Conservation (phyloP, 1,140 invertebrate species). For the Thaumatotibia leucotreta region DNA sequence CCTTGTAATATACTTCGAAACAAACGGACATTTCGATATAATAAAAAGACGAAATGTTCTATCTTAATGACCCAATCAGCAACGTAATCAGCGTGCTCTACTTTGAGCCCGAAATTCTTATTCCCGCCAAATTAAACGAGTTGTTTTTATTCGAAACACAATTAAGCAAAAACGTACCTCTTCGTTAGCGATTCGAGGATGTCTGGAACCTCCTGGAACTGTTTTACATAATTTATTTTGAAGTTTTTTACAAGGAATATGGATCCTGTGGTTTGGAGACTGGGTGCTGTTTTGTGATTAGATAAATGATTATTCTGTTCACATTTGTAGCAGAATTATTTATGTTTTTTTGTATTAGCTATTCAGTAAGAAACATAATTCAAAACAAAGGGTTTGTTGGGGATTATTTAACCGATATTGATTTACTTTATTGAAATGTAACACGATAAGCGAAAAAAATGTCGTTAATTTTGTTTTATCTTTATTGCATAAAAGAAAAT, state of each 20-base stretch:
- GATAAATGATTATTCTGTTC: not conserved
- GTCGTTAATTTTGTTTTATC: too few species aligned
- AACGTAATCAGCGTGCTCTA: not conserved
- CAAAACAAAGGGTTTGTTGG: not conserved
- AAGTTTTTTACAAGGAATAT: not conserved
- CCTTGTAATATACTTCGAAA: too few species aligned
- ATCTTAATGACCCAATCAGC: not conserved
- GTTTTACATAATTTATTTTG: conserved; percentile 27
- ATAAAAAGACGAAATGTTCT: too few species aligned
- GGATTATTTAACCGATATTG: too few species aligned
- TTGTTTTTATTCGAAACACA: conserved; percentile 35
- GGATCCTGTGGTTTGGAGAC: not conserved
- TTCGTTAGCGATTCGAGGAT: conserved; percentile 33
- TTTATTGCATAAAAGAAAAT: too few species aligned
- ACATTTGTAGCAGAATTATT: not conserved
- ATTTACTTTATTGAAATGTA: too few species aligned
- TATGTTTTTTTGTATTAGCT: not conserved
- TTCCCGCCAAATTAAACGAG: conserved; percentile 30
- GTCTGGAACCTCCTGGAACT: conserved; percentile 18
- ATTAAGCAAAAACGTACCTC: conserved; percentile 40
- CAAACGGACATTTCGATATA: too few species aligned
- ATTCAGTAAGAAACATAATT: not conserved
- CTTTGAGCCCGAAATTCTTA: conserved; percentile 17
- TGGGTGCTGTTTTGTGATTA: not conserved
- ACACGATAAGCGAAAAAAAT: too few species aligned